Evolutionary conservation across 2,797 vertebrate genomes (phyloP), one percentile per base, ranked within the genome.

Genomic region (Odontamblyopus lacepedii): DNA sequence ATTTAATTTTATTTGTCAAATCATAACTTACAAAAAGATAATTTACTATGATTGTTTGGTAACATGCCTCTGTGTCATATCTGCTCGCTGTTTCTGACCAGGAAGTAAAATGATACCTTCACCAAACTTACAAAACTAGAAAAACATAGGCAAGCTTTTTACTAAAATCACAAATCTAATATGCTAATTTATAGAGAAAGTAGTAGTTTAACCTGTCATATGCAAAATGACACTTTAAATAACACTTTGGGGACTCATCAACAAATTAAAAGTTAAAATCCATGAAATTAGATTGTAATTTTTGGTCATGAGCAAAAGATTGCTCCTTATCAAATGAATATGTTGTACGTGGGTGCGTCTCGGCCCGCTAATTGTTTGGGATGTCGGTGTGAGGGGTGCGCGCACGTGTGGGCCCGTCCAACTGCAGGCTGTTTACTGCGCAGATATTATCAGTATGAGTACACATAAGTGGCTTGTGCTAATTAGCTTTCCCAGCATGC

Each of bases 401-500:
- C 35, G 50, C 71, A 76, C 67, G 67, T 74, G 87, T 87, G 79
- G 51, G 84, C 79, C 82, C 82, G 79, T 87, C 79, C 86, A 76
- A 86, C 79, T 84, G 74, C 73, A 78, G 76, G 72, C 82, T 87
- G 82, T 82, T 85, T 86, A 82, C 81, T 75, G 77, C 72, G 3
- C 38, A 65, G 80, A 90, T 88, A 83, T 86, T 84, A 86, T 84
- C 82, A 80, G 82, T 90, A 80, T 85, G 84, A 88, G 88, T 79
- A 81, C 88, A 87, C 83, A 82, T 89, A 91, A 89, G 90, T 93
- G 87, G 87, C 83, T 87, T 84, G 87, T 84, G 89, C 90, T 93
- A 94, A 94, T 94, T 94, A 93, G 89, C 91, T 93, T 89, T 92
- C 90, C 80, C 92, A 93, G 91, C 93, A 92, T 92, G 93, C 83